These are phyloP conservation scores for Trogon melanurus DNA, from an alignment of 2,113 vertebrate species.

Conservation along the genomic window DNA sequence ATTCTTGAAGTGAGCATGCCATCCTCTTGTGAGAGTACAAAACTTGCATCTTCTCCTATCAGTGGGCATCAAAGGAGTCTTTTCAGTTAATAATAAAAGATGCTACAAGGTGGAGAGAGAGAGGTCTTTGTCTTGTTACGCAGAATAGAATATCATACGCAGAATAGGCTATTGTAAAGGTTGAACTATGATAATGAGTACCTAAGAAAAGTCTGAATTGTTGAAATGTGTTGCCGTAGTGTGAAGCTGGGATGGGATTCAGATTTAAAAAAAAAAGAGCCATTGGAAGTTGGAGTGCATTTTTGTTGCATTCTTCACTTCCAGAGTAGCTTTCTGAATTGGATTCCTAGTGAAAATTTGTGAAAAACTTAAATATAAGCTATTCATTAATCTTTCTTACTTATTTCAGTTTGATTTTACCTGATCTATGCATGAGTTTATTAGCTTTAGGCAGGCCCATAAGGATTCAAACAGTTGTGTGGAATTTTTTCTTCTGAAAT, in stretches of 20 bases:
- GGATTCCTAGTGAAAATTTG: conserved; percentile 1
- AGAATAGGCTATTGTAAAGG: background rate
- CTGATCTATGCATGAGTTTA: background rate
- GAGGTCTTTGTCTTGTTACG: background rate
- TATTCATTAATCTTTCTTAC: conserved; percentile 18
- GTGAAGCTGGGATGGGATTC: background rate
- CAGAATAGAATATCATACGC: background rate
- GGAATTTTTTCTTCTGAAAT: background rate
- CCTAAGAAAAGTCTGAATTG: background rate
- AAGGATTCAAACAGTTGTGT: background rate
- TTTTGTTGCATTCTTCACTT: background rate
- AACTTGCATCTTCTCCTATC: background rate
- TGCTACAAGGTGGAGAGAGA: background rate
- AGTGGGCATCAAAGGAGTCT: background rate
- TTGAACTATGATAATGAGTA: background rate
- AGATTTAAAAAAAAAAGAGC: background rate
- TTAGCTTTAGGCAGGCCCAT: background rate
- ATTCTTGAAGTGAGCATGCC: background rate
- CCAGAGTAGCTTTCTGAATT: conserved; percentile 12
- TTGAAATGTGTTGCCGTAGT: fast-evolving
- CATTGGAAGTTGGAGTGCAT: background rate
- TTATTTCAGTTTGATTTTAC: conserved; percentile 6
- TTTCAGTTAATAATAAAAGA: background rate
- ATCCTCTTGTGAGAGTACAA: background rate
- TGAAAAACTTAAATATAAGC: conserved; percentile 10